Conservation (phyloP, 1,140 invertebrate genomes). For the Dolichoris vasculosae region DNA sequence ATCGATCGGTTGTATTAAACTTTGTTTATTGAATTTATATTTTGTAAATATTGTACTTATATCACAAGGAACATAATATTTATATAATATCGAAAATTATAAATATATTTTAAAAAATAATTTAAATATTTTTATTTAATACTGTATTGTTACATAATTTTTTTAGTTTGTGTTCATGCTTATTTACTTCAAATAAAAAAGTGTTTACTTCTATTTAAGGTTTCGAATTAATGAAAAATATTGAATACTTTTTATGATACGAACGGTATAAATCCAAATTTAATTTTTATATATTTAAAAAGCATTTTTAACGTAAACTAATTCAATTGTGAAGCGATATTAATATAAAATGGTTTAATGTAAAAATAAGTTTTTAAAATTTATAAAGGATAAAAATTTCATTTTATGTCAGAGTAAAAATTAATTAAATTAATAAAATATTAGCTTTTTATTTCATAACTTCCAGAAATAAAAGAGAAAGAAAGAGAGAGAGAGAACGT, state of each 20-base stretch:
- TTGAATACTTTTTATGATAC: neutral
- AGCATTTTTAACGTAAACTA: neutral
- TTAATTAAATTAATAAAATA: conserved; percentile 16
- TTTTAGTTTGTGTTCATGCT: neutral
- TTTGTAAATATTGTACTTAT: neutral
- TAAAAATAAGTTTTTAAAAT: neutral
- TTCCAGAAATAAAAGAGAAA: neutral
- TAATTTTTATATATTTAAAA: neutral
- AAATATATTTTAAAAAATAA: no score
- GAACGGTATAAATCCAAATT: neutral
- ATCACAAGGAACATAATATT: neutral
- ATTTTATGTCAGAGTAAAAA: neutral
- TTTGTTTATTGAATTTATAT: neutral
- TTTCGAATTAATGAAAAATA: neutral
- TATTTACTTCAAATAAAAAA: neutral
- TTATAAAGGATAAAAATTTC: neutral
- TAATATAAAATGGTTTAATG: neutral
- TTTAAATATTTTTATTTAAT: no score
- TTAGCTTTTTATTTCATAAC: neutral
- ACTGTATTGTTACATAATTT: neutral
- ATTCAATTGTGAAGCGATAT: neutral
- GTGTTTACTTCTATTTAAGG: no score
- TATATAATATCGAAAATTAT: neutral
- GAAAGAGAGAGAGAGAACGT: neutral
- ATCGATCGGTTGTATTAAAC: neutral